Base-by-base conservation (phyloP, 2,888 invertebrate species). In the Hirtodrosophila histrioides region DNA sequence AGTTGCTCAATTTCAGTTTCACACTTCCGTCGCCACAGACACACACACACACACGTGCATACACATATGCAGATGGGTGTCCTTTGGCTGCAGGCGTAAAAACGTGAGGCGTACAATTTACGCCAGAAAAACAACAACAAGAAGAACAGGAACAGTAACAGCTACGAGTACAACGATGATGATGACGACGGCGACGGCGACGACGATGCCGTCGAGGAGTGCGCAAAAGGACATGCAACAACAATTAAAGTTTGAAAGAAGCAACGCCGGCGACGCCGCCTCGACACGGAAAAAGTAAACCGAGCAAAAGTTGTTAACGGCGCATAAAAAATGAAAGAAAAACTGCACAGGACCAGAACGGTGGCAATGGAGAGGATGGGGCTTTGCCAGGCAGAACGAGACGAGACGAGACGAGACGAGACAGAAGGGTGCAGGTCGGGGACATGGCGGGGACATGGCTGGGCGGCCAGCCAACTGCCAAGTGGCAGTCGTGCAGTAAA, bases 1-100 rank as follows among this genome's bases (percentile, higher is more conserved):
- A 88, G 90, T 89, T 89, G 90, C 90, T 89, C 90, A 89, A 89
- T 90, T 89, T 90, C 88, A 89, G 90, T 80, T 89, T 89, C 89
- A 90, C 89, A 89, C 90, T 90, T 89, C 89, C 90, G 86, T 63
- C 78, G 81, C 80, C 83, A 64, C 82, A 71, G 63, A 62, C 60
- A 44, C 33, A 40, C 44, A 37, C 31, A 61, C 12, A 55, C 10
- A 27, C 43, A 51, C 23, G 27, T 35, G 37, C 40, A 48, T n/a
- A 31, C 43, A 67, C 43, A 48, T 75, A 75, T 86, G 81, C 71
- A 80, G 81, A 86, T 75, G 81, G 65, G 66, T 65, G 68, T 65
- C 64, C 65, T 63, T 56, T 67, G 53, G 75, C 84, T 84, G 88
- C 86, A 84, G 84, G 84, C 83, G 72, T 83, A 86, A 75, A 88